Evolutionary conservation across 2,888 invertebrate species (phyloP), one percentile per base, ranked within the genome.

Genomic region (Pyralis farinalis): DNA sequence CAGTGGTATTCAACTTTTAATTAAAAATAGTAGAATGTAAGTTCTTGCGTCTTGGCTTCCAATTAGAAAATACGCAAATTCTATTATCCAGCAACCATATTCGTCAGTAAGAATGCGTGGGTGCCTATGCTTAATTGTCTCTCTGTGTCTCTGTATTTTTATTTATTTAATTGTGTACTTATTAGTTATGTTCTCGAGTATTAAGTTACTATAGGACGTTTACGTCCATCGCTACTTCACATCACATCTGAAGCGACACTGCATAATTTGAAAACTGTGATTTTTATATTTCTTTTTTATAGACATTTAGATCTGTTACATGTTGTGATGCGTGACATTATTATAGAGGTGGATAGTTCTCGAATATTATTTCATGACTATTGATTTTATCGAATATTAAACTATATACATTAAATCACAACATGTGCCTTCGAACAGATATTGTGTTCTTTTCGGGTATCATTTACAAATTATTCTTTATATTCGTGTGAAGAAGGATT

Each of bases 181-280:
- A 88, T 84, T 87, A 87, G 83, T 72, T 83, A 71, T 62, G 69
- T 71, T 78, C 67, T 71, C 65, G 64, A 71, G 68, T 77, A 76
- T 68, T 63, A 61, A 55, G 73, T 73, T 75, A 74, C 58, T 68
- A 64, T 69, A 60, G 57, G 72, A 79, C 72, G 73, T 72, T 59
- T 63, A 62, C 66, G 67, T 75, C 71, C 73, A 76, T 77, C 68
- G 67, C 67, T 74, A 69, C 81, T 81, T 82, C 79, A 73, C 70
- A 76, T 77, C 74, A 73, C 73, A 80, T 82, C 79, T 82, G 79
- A 85, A 80, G 83, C 82, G 83, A 84, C 84, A 77, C 84, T 80
- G 88, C 88, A 87, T 88, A 87, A 87, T 87, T 85, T 84, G 65
- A 76, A 73, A 87, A 85, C 88, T 88, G 88, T 88, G 88, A 88